Percentiles rank a stretch among this genome's conserved stretches.
phyloP scores from a whole-genome alignment of 1,140 invertebrate genomes.

The Aphelenchoides fujianensis region DNA sequence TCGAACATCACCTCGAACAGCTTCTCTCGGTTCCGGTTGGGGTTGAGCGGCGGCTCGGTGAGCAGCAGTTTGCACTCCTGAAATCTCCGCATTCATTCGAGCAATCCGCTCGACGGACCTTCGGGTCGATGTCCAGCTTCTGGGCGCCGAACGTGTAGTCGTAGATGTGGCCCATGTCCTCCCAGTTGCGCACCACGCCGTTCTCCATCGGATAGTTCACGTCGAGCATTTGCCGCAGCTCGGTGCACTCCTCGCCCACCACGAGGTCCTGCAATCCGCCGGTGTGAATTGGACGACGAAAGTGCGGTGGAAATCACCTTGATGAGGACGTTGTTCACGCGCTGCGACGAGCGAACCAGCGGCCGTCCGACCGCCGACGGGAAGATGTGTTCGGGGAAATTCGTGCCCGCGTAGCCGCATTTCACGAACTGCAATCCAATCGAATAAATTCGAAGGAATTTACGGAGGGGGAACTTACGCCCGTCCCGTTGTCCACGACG shows the following conservation, averaged over 20 bases:
- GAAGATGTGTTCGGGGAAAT: slow-evolving; percentile 97
- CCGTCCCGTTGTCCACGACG: slow-evolving; percentile 60
- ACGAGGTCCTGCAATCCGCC: slow-evolving; percentile 81
- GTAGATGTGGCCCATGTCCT: slow-evolving; percentile 98
- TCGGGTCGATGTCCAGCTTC: slow-evolving; percentile 92
- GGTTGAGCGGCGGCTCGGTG: slow-evolving; percentile 99
- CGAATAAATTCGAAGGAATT: no score
- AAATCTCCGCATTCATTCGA: slow-evolving; percentile 28
- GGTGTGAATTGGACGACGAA: no score
- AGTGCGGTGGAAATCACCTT: no score
- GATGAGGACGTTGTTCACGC: slow-evolving; percentile 97
- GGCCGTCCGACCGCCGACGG: slow-evolving; percentile 97
- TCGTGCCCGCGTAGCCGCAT: slow-evolving; percentile 96
- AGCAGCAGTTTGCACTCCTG: slow-evolving; percentile 87
- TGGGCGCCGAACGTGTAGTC: slow-evolving; percentile 97
- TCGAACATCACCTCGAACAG: slow-evolving; percentile 99
- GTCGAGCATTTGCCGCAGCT: slow-evolving; percentile 91
- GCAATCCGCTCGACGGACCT: slow-evolving; percentile 55
- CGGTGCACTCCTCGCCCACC: slow-evolving; percentile 97
- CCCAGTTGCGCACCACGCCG: slow-evolving; percentile 92
- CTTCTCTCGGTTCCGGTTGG: slow-evolving; percentile 92
- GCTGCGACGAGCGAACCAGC: slow-evolving; percentile 91
- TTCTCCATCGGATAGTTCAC: slow-evolving; percentile 99
- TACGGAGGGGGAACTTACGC: no score
- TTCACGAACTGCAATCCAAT: slow-evolving; percentile 85